Evolutionary conservation across 2,113 vertebrate species (phyloP), one percentile per base, ranked within the genome.

Genomic region (Gorsachius goisagi): DNA sequence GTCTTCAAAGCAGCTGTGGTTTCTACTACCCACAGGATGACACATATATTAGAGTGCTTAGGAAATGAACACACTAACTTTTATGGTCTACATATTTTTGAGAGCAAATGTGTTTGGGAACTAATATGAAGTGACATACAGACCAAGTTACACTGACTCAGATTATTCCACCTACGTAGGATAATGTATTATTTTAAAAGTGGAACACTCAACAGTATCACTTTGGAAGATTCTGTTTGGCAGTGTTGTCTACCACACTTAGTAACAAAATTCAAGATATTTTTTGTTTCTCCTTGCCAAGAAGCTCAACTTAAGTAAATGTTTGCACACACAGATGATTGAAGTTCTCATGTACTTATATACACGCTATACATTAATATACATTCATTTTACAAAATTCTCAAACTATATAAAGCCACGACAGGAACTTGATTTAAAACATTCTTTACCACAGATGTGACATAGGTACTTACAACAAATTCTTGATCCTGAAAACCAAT

Each of bases 21-120:
- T 94, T 93, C 90, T 56, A 2, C 71, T 71, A 17, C 73, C 60
- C 91, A 60, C 59, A 86, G 47, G 27, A 87, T 81, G 91, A 78
- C 73, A 95, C 64, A 30, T 56, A 59, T 23, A 91, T 84, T 39
- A 35, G 68, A 88, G 72, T 44, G 45, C 80, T 90, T 71, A 77
- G 68, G 79, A 95, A 95, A 78, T 53, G 44, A 95, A 85, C 88
- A 64, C 35, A 35, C 39, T 15, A 52, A 91, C n/a, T 94, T 90
- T 71, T 77, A 93, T n/a, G 56, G 69, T 35, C 68, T 39, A 66
- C 39, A 12, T 67, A 63, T 71, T 95, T 90, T 63, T 90, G 66
- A 89, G 56, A 86, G 77, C 28, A 69, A 87, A 77, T 50, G 41
- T 35, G 32, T 68, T 90, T 27, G 68, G 39, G 44, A 95, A 67